phyloP scores from a whole-genome alignment of 2,797 vertebrate genomes.

The Myoxocephalus aenaeus region DNA sequence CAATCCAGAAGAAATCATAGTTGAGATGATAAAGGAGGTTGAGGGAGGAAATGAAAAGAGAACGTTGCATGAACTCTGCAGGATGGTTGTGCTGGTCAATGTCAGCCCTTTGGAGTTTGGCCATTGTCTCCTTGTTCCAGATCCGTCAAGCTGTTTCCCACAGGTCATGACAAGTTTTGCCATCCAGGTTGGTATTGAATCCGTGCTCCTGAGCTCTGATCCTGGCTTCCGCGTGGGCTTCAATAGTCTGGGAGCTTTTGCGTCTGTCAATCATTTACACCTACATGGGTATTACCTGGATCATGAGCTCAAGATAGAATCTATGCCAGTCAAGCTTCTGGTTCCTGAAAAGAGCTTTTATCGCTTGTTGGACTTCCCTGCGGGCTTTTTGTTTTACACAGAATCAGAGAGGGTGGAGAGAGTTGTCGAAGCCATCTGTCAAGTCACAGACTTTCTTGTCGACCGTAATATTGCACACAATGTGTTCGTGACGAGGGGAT shows the following conservation, averaged over 20 bases:
- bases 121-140: conserved; percentile 91
- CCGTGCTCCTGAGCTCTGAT: conserved; percentile 88
- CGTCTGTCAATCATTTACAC: conserved; percentile 95
- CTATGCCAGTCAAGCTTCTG: conserved; percentile 74
- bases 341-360: conserved; percentile 75
- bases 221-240: conserved; percentile 92
- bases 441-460: conserved; percentile 84
- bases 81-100: conserved; percentile 88
- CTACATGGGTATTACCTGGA: conserved; percentile 91
- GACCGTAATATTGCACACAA: conserved; percentile 88
- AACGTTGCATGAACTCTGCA: conserved; percentile 18
- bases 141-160: conserved; percentile 80
- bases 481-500: conserved; percentile 89
- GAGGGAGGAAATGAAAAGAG: neutral
- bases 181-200: conserved; percentile 83
- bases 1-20: conserved; percentile 85
- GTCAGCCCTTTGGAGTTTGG: conserved; percentile 92
- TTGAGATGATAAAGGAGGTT: conserved; percentile 76
- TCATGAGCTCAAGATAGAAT: conserved; percentile 84
- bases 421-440: conserved; percentile 77
- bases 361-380: conserved; percentile 79
- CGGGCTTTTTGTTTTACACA: conserved; percentile 89
- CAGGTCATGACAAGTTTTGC: conserved; percentile 78
- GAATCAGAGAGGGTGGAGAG: conserved; percentile 68
- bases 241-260: conserved; percentile 93